Evolutionary conservation across 2,888 invertebrate genomes (phyloP).

Genomic region (Catocala sponsa): DNA sequence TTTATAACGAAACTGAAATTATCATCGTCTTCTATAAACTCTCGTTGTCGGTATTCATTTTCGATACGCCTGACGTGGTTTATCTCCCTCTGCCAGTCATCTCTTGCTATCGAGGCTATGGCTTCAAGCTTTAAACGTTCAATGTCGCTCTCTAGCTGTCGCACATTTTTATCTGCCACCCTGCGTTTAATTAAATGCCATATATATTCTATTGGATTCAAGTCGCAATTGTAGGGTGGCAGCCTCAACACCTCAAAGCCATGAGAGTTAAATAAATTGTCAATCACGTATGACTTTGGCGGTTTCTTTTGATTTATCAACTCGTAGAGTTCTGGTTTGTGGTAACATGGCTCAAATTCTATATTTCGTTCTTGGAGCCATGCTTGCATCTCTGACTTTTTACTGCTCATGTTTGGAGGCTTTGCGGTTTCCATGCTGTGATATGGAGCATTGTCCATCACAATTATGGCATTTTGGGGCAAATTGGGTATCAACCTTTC

Average conservation of each 20-base stretch:
- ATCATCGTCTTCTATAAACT: neutral
- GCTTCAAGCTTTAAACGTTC: conserved; percentile 28
- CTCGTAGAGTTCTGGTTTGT: conserved; percentile 8
- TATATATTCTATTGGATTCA: conserved; percentile 47
- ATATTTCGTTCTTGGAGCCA: neutral
- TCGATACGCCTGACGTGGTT: conserved; percentile 33
- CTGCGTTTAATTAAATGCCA: conserved; percentile 48
- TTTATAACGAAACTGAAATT: no score
- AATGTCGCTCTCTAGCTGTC: conserved; percentile 46
- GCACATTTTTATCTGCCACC: conserved; percentile 53
- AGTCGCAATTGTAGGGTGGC: conserved; percentile 59
- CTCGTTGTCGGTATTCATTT: conserved; percentile 19
- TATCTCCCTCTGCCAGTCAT: conserved; percentile 14
- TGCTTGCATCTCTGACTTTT: no score
- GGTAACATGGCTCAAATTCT: neutral
- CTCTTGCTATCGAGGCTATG: neutral
- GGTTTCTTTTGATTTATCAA: conserved; percentile 13
- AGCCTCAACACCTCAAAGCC: conserved; percentile 56
- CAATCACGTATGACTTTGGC: conserved; percentile 46
- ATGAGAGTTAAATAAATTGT: conserved; percentile 52
- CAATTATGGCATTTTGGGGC: neutral
- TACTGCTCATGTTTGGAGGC: no score
- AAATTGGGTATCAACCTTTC: neutral
- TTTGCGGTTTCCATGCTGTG: neutral
- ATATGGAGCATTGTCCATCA: neutral